Conservation (phyloP, 2,888 invertebrate genomes). For the Lordiphosa fenestrarum region DNA sequence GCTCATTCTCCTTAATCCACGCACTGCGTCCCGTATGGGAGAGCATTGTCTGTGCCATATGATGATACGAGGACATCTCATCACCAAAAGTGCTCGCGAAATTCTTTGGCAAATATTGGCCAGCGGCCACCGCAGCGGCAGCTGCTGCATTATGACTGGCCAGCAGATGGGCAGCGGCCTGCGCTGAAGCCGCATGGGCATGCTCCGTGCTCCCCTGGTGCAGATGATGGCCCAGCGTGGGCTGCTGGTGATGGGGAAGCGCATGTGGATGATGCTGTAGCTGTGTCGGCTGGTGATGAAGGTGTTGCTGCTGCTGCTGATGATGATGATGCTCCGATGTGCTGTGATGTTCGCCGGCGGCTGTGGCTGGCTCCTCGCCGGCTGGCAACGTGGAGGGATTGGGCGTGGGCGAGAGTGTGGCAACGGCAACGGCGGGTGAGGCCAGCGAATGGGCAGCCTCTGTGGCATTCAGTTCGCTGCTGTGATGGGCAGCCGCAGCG, state of each 20-base stretch:
- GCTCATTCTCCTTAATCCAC: constrained; percentile 79
- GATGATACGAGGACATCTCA: constrained; percentile 78
- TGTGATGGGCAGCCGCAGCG: constrained; percentile 58
- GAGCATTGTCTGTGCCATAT: constrained; percentile 79
- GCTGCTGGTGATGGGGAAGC: constrained; percentile 35
- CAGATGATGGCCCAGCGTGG: constrained; percentile 21
- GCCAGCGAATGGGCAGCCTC: constrained; percentile 40
- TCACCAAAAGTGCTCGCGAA: constrained; percentile 74
- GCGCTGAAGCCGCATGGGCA: constrained; percentile 58
- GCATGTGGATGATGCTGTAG: constrained; percentile 28
- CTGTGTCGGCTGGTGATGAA: constrained; percentile 16
- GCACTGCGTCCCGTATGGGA: constrained; percentile 74
- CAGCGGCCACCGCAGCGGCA: constrained; percentile 72
- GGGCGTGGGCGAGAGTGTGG: constrained; percentile 52
- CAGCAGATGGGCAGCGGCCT: constrained; percentile 77
- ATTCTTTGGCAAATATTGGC: constrained; percentile 78
- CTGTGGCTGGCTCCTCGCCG: constrained; percentile 25
- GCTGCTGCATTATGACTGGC: constrained; percentile 77
- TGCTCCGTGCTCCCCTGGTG: constrained; percentile 20
- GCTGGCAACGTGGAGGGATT: constrained; percentile 41
- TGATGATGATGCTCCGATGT: constrained; percentile 16
- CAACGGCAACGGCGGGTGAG: constrained; percentile 33
- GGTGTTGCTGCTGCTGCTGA: constrained; percentile 26
- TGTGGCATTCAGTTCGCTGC: constrained; percentile 37
- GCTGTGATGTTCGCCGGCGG: constrained; percentile 1